phyloP scores from a whole-genome alignment of 2,888 invertebrate genomes.

The Megalurothrips usitatus region DNA sequence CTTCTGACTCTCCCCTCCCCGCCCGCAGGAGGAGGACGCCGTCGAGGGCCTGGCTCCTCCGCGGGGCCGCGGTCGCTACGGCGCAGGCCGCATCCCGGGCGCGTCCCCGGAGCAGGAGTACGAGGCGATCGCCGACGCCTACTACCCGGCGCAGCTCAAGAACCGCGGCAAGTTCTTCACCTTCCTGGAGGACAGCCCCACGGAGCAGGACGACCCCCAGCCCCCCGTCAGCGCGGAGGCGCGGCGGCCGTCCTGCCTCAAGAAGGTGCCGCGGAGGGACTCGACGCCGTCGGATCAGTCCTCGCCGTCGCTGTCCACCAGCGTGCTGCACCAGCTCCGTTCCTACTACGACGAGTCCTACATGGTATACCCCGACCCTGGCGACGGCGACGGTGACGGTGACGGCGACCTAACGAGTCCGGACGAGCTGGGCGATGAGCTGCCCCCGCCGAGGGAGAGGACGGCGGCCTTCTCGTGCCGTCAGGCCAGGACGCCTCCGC shows the following conservation, averaged over 20 bases:
- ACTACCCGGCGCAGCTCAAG: constrained; percentile 19
- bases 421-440: not conserved
- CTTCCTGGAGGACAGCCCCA: constrained; percentile 18
- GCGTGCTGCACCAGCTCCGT: constrained; percentile 21
- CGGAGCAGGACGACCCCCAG: not conserved
- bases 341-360: constrained; percentile 30
- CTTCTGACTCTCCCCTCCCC: too few relatives aligned
- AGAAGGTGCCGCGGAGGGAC: not conserved
- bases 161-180: constrained; percentile 16
- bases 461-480: constrained; percentile 42
- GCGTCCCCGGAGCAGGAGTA: constrained; percentile 15
- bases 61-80: not conserved
- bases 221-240: constrained; percentile 28
- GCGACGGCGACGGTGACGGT: constrained; percentile 1
- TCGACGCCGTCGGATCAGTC: constrained; percentile 2
- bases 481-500: constrained; percentile 48
- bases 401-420: not conserved
- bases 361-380: constrained; percentile 3
- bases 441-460: constrained; percentile 49
- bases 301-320: constrained; percentile 15
- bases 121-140: constrained; percentile 7
- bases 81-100: not conserved
- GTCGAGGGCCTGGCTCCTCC: not conserved
- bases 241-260: constrained; percentile 12
- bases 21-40: not conserved